phyloP scores from a whole-genome alignment of 2,797 vertebrate species.

The Pseudochirops corinnae region DNA sequence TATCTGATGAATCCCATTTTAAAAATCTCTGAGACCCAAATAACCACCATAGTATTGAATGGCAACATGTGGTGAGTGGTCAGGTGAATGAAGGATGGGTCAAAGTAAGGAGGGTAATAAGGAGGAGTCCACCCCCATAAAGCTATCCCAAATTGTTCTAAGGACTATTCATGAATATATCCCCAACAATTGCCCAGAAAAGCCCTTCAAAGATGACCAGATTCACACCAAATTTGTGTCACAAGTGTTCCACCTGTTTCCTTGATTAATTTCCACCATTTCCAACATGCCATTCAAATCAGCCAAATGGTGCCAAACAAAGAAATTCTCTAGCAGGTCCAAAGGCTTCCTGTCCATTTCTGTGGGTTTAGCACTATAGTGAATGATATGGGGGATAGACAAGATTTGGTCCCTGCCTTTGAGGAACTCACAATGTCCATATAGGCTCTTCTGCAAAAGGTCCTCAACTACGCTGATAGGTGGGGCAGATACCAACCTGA shows the following conservation, averaged over 20 bases:
- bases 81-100: neutral
- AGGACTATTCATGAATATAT: neutral
- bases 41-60: neutral
- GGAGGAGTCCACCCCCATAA: neutral
- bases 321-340: neutral
- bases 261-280: neutral
- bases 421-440: neutral
- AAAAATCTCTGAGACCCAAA: neutral
- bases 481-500: conserved; percentile 31
- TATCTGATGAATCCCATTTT: neutral
- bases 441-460: neutral
- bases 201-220: neutral
- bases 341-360: conserved; percentile 21
- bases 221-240: neutral
- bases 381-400: conserved; percentile 9
- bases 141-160: neutral
- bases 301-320: neutral
- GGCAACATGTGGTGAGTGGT: neutral
- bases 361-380: neutral
- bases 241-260: neutral
- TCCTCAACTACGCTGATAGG: conserved; percentile 36
- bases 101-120: neutral
- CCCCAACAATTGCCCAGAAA: neutral
- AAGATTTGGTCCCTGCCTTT: conserved; percentile 10
- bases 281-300: neutral